phyloP scores from a whole-genome alignment of 2,888 invertebrate genomes.

The Latrodectus hesperus region DNA sequence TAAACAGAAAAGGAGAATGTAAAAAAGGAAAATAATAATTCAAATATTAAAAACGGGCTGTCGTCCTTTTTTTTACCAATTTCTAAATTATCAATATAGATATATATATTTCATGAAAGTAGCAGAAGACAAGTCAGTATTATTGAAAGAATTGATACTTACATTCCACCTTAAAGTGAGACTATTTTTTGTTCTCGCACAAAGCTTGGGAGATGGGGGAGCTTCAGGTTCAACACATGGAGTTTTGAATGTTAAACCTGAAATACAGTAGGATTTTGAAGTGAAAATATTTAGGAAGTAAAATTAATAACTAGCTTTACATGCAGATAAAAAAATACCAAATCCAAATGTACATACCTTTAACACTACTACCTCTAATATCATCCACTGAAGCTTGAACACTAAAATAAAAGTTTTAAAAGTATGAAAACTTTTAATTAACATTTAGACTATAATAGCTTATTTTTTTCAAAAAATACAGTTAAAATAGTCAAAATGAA shows the following conservation, averaged over 20 bases:
- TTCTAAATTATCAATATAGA: too few species aligned
- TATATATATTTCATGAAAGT: too few species aligned
- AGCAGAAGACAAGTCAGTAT: too few species aligned
- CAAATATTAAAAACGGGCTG: too few species aligned
- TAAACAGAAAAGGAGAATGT: too few species aligned
- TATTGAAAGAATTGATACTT: constrained; percentile 68
- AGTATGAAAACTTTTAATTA: too few species aligned
- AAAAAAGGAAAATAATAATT: too few species aligned
- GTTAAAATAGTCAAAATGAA: constrained; percentile 3
- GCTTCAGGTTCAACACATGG: constrained; percentile 87
- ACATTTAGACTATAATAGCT: neutral
- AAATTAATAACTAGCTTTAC: neutral
- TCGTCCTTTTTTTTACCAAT: too few species aligned
- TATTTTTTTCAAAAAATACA: neutral
- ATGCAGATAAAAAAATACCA: neutral
- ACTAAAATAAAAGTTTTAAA: constrained; percentile 24
- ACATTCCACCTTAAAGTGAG: constrained; percentile 76
- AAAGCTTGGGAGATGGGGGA: constrained; percentile 82
- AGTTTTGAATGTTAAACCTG: constrained; percentile 85
- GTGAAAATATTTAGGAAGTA: neutral
- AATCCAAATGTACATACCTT: constrained; percentile 25
- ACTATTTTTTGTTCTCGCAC: constrained; percentile 83
- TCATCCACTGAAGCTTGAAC: constrained; percentile 65
- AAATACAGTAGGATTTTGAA: neutral
- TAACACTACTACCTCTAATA: constrained; percentile 52